phyloP scores from a whole-genome alignment of 2,888 invertebrate species.

The Apantesis nais region DNA sequence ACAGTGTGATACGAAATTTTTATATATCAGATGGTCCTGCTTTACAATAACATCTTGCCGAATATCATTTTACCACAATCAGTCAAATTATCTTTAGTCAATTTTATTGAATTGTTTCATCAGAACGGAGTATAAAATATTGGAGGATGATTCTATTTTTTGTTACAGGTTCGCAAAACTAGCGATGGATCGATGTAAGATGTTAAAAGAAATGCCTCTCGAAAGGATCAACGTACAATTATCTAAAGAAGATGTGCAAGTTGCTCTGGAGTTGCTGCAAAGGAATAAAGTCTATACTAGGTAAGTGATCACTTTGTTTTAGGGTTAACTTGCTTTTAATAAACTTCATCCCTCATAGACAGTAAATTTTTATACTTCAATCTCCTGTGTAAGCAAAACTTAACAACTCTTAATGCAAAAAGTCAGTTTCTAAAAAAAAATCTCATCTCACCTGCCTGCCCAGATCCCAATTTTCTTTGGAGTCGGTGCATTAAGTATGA shows the following conservation, averaged over 20 bases:
- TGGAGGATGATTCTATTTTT: not conserved
- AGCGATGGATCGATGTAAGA: constrained; percentile 89
- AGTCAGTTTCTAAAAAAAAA: too few species aligned
- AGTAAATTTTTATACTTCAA: not conserved
- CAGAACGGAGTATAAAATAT: not conserved
- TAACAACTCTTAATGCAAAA: too few species aligned
- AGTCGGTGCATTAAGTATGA: too few species aligned
- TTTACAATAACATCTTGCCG: too few species aligned
- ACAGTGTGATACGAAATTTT: too few species aligned
- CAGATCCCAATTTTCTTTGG: too few species aligned
- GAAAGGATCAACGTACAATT: constrained; percentile 88
- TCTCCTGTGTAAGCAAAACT: not conserved
- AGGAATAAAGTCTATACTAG: constrained; percentile 86
- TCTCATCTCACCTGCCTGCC: too few species aligned
- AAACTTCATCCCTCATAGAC: not conserved
- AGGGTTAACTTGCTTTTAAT: not conserved
- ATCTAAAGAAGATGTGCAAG: constrained; percentile 88
- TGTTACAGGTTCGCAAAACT: constrained; percentile 85
- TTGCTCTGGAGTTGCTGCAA: constrained; percentile 87
- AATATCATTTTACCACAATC: too few species aligned
- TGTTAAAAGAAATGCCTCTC: constrained; percentile 86
- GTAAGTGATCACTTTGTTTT: constrained; percentile 63
- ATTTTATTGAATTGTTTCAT: not conserved
- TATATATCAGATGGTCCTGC: too few species aligned
- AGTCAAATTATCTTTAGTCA: too few species aligned